These are phyloP conservation scores for Chaetodon trifascialis DNA, from an alignment of 2,113 vertebrate genomes.

Conservation along the genomic window DNA sequence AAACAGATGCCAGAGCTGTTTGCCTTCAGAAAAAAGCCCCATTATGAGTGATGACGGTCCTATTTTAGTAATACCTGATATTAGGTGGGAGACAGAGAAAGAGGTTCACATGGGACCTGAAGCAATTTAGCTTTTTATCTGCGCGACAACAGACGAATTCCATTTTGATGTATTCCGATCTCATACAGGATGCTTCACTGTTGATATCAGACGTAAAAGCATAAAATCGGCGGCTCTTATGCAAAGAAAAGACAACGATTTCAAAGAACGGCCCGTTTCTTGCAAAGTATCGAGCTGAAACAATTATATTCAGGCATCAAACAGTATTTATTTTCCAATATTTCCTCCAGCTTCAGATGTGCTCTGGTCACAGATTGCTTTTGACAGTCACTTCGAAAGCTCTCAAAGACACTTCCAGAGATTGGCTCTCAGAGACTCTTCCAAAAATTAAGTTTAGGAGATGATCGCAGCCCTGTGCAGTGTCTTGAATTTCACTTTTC, in stretches of 20 bases:
- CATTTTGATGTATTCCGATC: conserved; percentile 25
- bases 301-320: conserved; percentile 32
- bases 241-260: background rate
- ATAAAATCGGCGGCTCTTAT: background rate
- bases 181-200: conserved; percentile 24
- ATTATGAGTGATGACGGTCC: conserved; percentile 34
- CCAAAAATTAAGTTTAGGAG: conserved; percentile 13
- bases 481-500: conserved; percentile 15
- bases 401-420: conserved; percentile 27
- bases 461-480: background rate
- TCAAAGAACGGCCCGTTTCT: conserved; percentile 7
- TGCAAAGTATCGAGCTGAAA: conserved; percentile 30
- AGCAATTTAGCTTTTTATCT: conserved; percentile 35
- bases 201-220: conserved; percentile 18
- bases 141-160: conserved; percentile 13
- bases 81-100: conserved; percentile 2
- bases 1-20: conserved; percentile 44
- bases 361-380: conserved; percentile 20
- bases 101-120: conserved; percentile 26
- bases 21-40: background rate
- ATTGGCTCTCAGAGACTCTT: conserved; percentile 23
- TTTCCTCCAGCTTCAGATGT: conserved; percentile 7
- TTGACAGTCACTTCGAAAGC: conserved; percentile 19
- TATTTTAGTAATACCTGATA: conserved; percentile 52
- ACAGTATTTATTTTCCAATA: conserved; percentile 30